These are phyloP conservation scores for Hemaris fuciformis DNA, from an alignment of 2,888 invertebrate species.

Conservation along the genomic window DNA sequence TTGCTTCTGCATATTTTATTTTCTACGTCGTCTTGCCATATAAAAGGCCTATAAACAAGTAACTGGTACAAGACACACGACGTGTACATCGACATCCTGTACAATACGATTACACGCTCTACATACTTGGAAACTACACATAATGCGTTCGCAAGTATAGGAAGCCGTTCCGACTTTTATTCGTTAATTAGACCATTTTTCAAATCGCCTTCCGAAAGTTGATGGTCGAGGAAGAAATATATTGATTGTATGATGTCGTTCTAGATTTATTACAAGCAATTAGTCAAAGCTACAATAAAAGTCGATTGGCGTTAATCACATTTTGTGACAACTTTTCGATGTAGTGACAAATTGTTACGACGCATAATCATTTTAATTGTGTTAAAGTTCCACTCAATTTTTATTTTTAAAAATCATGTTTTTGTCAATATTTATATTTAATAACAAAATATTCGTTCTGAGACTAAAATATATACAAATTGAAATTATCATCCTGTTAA, in stretches of 20 bases:
- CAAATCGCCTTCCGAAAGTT: not conserved
- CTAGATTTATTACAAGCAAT: too few relatives aligned
- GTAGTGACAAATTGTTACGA: too few relatives aligned
- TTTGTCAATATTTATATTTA: too few relatives aligned
- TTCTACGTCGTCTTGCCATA: not conserved
- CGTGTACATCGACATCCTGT: slow-evolving; percentile 45
- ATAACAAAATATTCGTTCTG: too few relatives aligned
- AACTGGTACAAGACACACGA: slow-evolving; percentile 33
- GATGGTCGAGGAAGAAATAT: slow-evolving; percentile 8
- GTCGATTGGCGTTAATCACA: too few relatives aligned
- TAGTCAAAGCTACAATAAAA: too few relatives aligned
- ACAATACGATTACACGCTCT: slow-evolving; percentile 57
- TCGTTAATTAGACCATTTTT: slow-evolving; percentile 7
- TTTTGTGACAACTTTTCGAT: too few relatives aligned
- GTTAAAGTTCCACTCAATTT: too few relatives aligned
- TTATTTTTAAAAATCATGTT: too few relatives aligned
- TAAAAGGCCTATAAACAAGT: not conserved
- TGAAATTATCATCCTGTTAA: too few relatives aligned
- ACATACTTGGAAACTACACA: slow-evolving; percentile 42
- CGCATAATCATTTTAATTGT: too few relatives aligned
- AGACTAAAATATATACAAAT: too few relatives aligned
- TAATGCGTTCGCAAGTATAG: slow-evolving; percentile 14
- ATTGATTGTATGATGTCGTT: not conserved
- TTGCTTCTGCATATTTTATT: not conserved
- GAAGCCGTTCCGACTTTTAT: slow-evolving; percentile 10